These are phyloP conservation scores for Zygaena filipendulae DNA, from an alignment of 2,888 invertebrate species.

Conservation along the genomic window DNA sequence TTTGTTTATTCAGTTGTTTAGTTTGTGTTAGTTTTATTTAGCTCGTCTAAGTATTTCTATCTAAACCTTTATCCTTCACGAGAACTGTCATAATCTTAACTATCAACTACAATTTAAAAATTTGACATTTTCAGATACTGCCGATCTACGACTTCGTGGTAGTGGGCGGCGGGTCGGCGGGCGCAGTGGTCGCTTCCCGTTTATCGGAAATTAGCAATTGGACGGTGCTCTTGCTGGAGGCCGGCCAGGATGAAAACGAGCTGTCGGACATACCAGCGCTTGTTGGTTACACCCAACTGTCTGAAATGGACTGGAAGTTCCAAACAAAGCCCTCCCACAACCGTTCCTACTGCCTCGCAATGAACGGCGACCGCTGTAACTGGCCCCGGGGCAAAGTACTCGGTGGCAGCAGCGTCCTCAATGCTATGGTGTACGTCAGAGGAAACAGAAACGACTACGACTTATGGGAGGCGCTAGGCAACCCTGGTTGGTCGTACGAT, in stretches of 20 bases:
- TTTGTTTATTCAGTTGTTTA: too few relatives aligned
- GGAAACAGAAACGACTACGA: slow-evolving; percentile 91
- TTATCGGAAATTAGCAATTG: slow-evolving; percentile 84
- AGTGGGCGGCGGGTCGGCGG: slow-evolving; percentile 90
- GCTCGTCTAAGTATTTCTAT: too few relatives aligned
- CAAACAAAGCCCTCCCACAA: slow-evolving; percentile 83
- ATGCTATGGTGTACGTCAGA: slow-evolving; percentile 92
- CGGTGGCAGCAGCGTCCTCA: slow-evolving; percentile 88
- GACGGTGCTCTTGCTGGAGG: slow-evolving; percentile 86
- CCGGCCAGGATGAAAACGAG: slow-evolving; percentile 89
- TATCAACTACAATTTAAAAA: too few relatives aligned
- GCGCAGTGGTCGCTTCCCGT: slow-evolving; percentile 87
- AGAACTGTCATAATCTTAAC: too few relatives aligned
- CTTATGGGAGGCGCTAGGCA: slow-evolving; percentile 85
- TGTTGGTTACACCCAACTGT: slow-evolving; percentile 85
- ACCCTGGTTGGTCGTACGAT: slow-evolving; percentile 87
- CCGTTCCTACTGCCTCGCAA: slow-evolving; percentile 86
- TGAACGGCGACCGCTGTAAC: slow-evolving; percentile 88
- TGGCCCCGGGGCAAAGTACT: slow-evolving; percentile 94
- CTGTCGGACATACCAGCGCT: slow-evolving; percentile 88
- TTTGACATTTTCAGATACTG: slow-evolving; percentile 67
- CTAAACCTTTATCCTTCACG: too few relatives aligned
- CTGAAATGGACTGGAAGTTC: slow-evolving; percentile 93
- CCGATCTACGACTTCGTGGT: slow-evolving; percentile 88
- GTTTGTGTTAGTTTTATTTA: too few relatives aligned